Percentiles rank a stretch among this genome's conserved stretches.
phyloP scores from a whole-genome alignment of 2,113 vertebrate species.

The Meles meles region DNA sequence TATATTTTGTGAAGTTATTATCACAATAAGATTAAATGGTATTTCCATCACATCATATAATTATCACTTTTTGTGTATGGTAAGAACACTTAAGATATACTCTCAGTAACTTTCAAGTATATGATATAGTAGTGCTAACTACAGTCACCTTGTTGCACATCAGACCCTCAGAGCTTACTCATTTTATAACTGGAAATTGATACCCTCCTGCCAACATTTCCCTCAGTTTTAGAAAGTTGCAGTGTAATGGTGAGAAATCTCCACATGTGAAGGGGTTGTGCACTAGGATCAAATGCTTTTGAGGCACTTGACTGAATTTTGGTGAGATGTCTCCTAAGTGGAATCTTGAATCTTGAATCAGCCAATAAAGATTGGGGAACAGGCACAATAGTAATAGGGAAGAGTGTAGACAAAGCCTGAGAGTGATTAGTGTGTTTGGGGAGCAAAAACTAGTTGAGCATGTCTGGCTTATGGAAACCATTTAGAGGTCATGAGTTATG shows the following conservation, averaged over 20 bases:
- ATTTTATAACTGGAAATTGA: background rate
- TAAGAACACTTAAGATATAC: background rate
- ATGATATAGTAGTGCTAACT: background rate
- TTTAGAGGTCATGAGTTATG: background rate
- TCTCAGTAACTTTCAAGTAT: background rate
- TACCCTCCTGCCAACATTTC: background rate
- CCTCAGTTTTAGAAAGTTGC: background rate
- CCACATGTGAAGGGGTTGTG: rapidly evolving
- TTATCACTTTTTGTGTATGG: background rate
- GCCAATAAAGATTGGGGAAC: background rate
- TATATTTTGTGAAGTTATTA: background rate
- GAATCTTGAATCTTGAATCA: background rate
- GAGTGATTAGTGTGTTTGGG: background rate
- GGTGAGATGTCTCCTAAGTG: background rate
- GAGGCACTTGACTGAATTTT: background rate
- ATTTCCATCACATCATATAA: background rate
- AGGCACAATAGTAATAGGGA: background rate
- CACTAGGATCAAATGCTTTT: background rate
- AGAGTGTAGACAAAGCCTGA: background rate
- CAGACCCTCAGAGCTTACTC: background rate
- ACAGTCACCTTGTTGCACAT: background rate
- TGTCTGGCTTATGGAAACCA: background rate
- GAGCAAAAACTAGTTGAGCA: background rate
- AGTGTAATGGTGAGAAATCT: background rate
- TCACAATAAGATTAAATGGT: background rate